Evolutionary conservation across 2,113 vertebrate genomes (phyloP).

Genomic region (Microcebus jonahi): DNA sequence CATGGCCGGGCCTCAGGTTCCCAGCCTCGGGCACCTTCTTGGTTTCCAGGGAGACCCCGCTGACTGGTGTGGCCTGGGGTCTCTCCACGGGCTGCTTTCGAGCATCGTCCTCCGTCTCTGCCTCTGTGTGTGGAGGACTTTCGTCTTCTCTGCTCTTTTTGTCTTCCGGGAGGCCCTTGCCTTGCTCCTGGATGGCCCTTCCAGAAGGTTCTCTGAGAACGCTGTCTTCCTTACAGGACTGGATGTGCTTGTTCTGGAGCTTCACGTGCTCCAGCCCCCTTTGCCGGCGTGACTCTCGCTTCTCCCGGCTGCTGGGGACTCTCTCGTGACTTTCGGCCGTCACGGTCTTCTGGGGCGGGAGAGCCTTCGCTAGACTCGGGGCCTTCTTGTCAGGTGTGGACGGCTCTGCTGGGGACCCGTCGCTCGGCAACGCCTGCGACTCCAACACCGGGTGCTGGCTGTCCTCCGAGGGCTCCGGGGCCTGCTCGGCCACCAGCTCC

Average conservation of each 20-base stretch:
- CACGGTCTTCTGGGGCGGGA: not conserved
- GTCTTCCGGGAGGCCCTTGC: conserved; percentile 52
- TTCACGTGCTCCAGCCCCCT: conserved; percentile 95
- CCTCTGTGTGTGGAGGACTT: not conserved
- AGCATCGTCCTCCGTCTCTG: not conserved
- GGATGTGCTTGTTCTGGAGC: conserved; percentile 89
- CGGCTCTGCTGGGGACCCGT: accelerated
- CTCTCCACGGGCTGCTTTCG: not conserved
- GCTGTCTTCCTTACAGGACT: conserved; percentile 64
- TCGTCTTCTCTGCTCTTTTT: conserved; percentile 18
- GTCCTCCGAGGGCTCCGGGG: not conserved
- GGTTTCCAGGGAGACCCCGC: not conserved
- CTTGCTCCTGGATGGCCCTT: not conserved
- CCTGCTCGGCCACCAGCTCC: not conserved
- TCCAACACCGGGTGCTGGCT: accelerated
- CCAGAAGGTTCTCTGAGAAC: conserved; percentile 45
- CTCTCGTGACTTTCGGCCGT: conserved; percentile 57
- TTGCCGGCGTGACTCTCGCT: conserved; percentile 92
- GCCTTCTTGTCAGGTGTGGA: not conserved
- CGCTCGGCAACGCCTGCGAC: not conserved
- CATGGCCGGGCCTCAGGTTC: conserved; percentile 71
- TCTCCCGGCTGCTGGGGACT: conserved; percentile 88
- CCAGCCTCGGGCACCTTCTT: conserved; percentile 78
- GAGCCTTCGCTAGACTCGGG: not conserved
- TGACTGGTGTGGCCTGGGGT: accelerated